These are phyloP conservation scores for Natrix natrix DNA, from an alignment of 2,797 vertebrate genomes.

Conservation along the genomic window DNA sequence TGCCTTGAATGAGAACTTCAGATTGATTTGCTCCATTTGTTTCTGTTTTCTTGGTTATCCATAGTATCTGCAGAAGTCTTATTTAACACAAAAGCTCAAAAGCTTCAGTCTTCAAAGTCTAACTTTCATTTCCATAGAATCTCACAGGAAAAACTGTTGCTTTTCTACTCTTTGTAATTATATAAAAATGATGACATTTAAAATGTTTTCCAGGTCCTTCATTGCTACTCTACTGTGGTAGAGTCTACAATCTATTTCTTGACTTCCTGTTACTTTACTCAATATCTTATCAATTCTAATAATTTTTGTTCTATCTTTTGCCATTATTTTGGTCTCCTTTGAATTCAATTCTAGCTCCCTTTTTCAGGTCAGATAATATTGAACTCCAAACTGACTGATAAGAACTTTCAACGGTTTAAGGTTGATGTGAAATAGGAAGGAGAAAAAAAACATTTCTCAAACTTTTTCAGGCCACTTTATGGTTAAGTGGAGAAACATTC, in stretches of 20 bases:
- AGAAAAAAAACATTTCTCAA: not conserved
- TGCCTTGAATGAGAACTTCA: not conserved
- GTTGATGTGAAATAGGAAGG: not conserved
- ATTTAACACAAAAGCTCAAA: not conserved
- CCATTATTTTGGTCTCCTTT: not conserved
- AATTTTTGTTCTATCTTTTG: not conserved
- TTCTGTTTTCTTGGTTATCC: not conserved
- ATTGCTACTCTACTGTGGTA: not conserved
- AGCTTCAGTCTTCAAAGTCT: not conserved
- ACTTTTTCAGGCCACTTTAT: not conserved
- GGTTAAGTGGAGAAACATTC: not conserved
- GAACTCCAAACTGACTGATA: not conserved
- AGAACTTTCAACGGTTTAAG: not conserved
- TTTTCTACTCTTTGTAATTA: not conserved
- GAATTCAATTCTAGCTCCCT: not conserved
- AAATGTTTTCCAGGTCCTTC: not conserved
- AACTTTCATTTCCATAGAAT: not conserved
- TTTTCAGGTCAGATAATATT: not conserved
- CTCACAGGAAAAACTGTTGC: not conserved
- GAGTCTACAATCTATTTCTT: not conserved
- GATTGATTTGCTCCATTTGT: not conserved
- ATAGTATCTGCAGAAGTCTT: not conserved
- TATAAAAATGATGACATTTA: not conserved
- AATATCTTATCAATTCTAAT: not conserved
- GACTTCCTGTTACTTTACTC: not conserved